Base-by-base conservation (phyloP, 2,797 vertebrate genomes). In the Monodelphis domestica region DNA sequence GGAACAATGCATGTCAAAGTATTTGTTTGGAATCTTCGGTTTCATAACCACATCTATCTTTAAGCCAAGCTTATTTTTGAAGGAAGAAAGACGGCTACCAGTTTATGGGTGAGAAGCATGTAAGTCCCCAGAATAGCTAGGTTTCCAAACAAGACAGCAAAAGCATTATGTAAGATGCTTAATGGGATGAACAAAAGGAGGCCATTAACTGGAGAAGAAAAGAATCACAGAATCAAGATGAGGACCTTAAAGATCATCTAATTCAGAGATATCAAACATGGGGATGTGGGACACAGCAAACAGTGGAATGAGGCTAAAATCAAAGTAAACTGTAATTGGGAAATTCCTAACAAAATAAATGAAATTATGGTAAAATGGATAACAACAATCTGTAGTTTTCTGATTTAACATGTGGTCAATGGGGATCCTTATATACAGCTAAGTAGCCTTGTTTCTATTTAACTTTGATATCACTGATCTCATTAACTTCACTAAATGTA, bases 41-140 rank as follows among this genome's bases (percentile, higher is more conserved):
- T 96, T 91, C 57, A n/a, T 59, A 93, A 93, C 29, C 30, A 12
- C 90, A 84, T 88, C 53, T 70, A 12, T 94, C n/a, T 95, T 53
- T 51, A 54, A 91, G 29, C 28, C 0, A 4, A 45, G 63, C 21
- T 38, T 87, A 59, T 90, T 89, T 92, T 90, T 89, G 87, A 53
- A 54, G 33, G 87, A 51, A 56, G 30, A 70, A 57, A n/a, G 70
- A 91, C 28, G 78, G 87, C 10, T 51, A 29, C 90, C 38, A 70
- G 56, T n/a, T 45, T 53, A 1, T 54, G 30, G 5, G 45, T 28
- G 28, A 3, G 30, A 84, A 90, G 15, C 30, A 53, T 55, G 38
- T 4, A 53, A 87, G 56, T 45, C 6, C 45, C 53, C 1, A n/a
- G 14, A 52, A 59, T 2, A 53, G 33, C 14, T 30, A 52, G 70